Conservation (phyloP, 2,797 vertebrate genomes). For the Emydoidea blandingii region DNA sequence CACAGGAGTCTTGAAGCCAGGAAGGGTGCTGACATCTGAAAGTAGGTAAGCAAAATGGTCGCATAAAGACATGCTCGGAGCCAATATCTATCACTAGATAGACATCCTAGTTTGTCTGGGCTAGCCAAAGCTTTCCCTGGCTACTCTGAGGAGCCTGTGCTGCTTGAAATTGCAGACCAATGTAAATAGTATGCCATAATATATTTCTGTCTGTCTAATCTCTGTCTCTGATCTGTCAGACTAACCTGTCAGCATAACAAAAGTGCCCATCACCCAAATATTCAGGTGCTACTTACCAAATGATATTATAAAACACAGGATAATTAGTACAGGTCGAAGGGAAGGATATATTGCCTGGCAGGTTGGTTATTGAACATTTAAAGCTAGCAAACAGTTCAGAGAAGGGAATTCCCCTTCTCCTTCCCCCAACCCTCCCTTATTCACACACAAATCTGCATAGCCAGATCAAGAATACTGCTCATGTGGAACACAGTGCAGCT, state of each 20-base stretch:
- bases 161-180: neutral
- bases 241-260: neutral
- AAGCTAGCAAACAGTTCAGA: neutral
- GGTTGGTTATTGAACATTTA: neutral
- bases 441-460: neutral
- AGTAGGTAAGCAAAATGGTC: neutral
- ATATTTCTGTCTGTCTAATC: neutral
- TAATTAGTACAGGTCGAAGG: neutral
- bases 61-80: neutral
- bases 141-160: neutral
- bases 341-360: neutral
- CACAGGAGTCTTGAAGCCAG: neutral
- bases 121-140: neutral
- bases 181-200: neutral
- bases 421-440: neutral
- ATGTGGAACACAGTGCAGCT: neutral
- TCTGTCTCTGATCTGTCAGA: slow-evolving; percentile 6
- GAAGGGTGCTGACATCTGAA: neutral
- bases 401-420: neutral
- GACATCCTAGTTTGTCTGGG: neutral
- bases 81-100: neutral
- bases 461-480: neutral
- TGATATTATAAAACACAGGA: neutral
- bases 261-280: neutral
- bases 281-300: neutral